Evolutionary conservation across 2,888 invertebrate species (phyloP), one percentile per base, ranked within the genome.

Genomic region (Drosophila percnosoma): DNA sequence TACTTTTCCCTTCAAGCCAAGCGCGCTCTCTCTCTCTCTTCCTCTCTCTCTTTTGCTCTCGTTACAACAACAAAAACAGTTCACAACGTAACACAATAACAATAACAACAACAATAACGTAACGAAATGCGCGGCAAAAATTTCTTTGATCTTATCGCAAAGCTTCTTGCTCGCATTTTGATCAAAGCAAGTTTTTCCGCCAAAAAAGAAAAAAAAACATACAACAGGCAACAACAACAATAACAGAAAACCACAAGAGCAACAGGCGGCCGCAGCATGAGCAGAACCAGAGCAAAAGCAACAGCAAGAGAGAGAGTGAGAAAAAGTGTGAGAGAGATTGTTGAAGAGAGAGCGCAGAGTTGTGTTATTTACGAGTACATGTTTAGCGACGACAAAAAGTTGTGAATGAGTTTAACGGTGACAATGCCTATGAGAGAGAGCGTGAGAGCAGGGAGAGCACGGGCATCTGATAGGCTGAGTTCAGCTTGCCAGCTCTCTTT

Each of bases 131-230:
- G 93, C 93, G 93, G 93, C 90, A 88, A 91, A 88, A 87, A 89
- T 91, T 82, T 87, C 91, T 93, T 93, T 93, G 93, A 93, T 93
- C 92, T 93, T 92, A 92, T 92, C 92, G 91, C 90, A 86, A 91
- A 92, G 92, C 93, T 93, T 92, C 91, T 92, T 93, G 93, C 93
- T 92, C 93, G 93, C 92, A 91, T 93, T 93, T 92, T 93, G 93
- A 93, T 93, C 93, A 93, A 93, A 93, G 93, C 92, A 87, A 92
- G 93, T 92, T 93, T 92, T 93, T 93, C 93, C 93, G 93, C 92
- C 92, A 92, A 91, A 92, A 91, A 70, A 83, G 73, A 80, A 83
- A 81, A 67, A 74, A 68, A 75, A 57, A 40, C 67, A 72, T 29
- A 51, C 55, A 55, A 33, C 68, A 54, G 45, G 54, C 51, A 61